A percentile compares a stretch with the other conserved stretches of the same genome.
Evolutionary conservation across 2,888 invertebrate species (phyloP).

Genomic region (Drosophila glabriapex): DNA sequence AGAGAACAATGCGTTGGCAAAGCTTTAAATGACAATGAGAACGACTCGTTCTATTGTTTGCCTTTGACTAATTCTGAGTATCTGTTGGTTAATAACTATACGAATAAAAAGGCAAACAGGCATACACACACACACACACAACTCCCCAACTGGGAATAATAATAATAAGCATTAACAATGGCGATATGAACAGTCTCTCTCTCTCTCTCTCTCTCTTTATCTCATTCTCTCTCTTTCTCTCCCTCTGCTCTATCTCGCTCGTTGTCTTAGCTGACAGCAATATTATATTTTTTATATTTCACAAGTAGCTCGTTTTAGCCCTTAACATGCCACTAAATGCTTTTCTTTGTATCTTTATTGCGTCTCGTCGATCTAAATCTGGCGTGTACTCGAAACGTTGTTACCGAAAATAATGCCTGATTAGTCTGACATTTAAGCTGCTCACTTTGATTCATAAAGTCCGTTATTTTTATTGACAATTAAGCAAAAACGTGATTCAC

Average conservation of each 20-base stretch:
- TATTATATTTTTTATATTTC: conserved; percentile 18
- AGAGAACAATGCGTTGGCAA: conserved; percentile 64
- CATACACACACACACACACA: conserved; percentile 5
- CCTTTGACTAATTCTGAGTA: conserved; percentile 42
- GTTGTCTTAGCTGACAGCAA: conserved; percentile 1
- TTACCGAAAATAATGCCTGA: not conserved
- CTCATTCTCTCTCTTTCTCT: not conserved
- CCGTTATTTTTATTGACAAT: not conserved
- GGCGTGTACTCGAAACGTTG: not conserved
- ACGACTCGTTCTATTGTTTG: conserved; percentile 50
- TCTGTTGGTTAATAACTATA: conserved; percentile 50
- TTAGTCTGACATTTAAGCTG: not conserved
- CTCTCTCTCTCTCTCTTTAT: not conserved
- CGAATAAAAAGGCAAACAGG: conserved; percentile 1
- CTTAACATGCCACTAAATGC: conserved; percentile 20
- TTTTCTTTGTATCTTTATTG: conserved; percentile 1
- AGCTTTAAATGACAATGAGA: conserved; percentile 57
- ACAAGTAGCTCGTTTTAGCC: conserved; percentile 15
- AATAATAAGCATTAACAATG: conserved; percentile 37
- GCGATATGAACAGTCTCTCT: conserved; percentile 9
- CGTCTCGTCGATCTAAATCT: conserved; percentile 11
- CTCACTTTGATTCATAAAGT: not conserved
- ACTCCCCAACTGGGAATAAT: conserved; percentile 10
- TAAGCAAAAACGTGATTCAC: not conserved
- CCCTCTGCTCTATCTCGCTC: not conserved